phyloP scores from a whole-genome alignment of 2,113 vertebrate genomes.

The Bettongia penicillata region DNA sequence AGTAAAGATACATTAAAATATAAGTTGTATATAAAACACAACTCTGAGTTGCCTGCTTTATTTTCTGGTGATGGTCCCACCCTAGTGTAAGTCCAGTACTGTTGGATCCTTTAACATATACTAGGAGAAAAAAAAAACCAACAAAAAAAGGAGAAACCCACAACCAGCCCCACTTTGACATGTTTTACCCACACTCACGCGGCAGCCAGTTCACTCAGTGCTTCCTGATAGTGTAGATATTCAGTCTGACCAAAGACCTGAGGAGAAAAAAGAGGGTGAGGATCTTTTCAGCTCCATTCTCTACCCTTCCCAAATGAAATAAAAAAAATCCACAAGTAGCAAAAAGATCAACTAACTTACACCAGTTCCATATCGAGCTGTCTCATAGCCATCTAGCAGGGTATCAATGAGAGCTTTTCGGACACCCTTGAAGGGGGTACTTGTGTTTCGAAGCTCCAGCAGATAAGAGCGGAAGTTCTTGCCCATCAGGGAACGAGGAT shows the following conservation, averaged over 20 bases:
- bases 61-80: neutral
- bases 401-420: constrained; percentile 89
- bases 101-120: neutral
- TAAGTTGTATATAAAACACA: neutral
- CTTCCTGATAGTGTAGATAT: constrained; percentile 91
- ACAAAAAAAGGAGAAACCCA: neutral
- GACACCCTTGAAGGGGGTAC: constrained; percentile 86
- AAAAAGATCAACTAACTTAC: constrained; percentile 76
- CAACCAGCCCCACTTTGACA: neutral
- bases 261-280: neutral
- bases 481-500: constrained; percentile 89
- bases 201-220: constrained; percentile 90
- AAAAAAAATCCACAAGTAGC: neutral
- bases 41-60: neutral
- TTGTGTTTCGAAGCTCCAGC: constrained; percentile 90
- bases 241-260: constrained; percentile 92
- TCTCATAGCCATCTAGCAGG: constrained; percentile 93
- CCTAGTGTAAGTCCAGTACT: neutral
- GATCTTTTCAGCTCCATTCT: accelerated
- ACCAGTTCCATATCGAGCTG: constrained; percentile 93
- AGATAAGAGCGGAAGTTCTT: constrained; percentile 92
- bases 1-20: too few relatives aligned
- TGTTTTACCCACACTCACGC: constrained; percentile 85
- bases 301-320: neutral
- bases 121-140: neutral